These are phyloP conservation scores for Aleiodes sp. DNA, from an alignment of 1,140 invertebrate genomes.

Conservation along the genomic window DNA sequence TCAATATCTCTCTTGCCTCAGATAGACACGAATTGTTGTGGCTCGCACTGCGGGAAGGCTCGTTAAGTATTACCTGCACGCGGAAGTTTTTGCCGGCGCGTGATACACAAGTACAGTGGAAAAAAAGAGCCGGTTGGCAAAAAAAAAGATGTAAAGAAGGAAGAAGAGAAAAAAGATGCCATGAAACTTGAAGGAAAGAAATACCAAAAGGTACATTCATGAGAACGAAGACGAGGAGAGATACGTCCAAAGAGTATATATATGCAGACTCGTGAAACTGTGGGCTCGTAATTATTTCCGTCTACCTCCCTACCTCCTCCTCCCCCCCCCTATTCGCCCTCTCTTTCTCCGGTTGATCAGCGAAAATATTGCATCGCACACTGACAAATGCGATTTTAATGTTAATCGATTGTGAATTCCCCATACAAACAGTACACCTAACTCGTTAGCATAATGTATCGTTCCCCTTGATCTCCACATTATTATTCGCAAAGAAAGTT, in stretches of 20 bases:
- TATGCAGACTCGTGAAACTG: constrained; percentile 17
- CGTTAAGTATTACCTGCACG: constrained; percentile 14
- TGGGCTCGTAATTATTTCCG: constrained; percentile 11
- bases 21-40: constrained; percentile 11
- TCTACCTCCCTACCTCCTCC: background rate
- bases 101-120: constrained; percentile 13
- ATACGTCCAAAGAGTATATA: background rate
- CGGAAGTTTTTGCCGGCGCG: constrained; percentile 13
- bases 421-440: background rate
- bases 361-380: constrained; percentile 10
- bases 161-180: background rate
- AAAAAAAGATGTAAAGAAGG: background rate
- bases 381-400: constrained; percentile 16
- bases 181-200: background rate
- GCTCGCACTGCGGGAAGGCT: constrained; percentile 12
- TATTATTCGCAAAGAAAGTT: constrained; percentile 9
- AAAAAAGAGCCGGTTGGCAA: background rate
- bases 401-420: constrained; percentile 1
- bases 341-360: background rate
- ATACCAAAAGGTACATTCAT: constrained; percentile 15
- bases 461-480: background rate
- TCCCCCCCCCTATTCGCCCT: background rate
- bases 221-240: background rate
- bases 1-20: background rate
- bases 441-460: constrained; percentile 13